Percentiles rank a stretch among this genome's conserved stretches.
Conservation (phyloP, 2,888 invertebrate species). For the Phortica magna region DNA sequence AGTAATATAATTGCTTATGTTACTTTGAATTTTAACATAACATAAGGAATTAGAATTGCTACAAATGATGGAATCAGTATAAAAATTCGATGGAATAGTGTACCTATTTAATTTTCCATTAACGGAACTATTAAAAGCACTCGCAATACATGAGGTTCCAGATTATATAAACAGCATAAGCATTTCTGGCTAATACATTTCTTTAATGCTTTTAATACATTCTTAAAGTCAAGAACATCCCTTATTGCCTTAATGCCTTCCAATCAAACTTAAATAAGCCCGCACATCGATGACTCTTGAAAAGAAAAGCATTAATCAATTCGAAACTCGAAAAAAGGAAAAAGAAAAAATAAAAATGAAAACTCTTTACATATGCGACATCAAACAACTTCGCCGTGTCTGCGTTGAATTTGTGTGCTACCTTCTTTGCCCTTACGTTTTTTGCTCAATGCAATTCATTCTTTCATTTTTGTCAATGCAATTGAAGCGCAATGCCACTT, state of each 20-base stretch:
- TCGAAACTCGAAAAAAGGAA: constrained; percentile 11
- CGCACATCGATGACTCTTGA: background rate
- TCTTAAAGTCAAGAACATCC: background rate
- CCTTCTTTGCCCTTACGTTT: background rate
- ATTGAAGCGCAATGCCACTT: constrained; percentile 46
- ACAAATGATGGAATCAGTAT: no score
- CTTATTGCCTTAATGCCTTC: background rate
- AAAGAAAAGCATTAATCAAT: background rate
- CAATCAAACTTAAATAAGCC: background rate
- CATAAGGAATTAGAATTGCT: no score
- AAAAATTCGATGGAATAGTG: no score
- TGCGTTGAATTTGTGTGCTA: background rate
- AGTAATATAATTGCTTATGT: no score
- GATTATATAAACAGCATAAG: no score
- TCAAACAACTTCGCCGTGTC: background rate
- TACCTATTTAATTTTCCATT: no score
- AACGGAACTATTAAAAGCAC: no score
- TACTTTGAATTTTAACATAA: no score
- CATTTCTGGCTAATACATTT: no score
- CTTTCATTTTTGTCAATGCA: no score
- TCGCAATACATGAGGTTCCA: no score
- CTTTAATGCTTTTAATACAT: background rate
- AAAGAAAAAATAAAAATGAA: no score
- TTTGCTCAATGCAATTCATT: background rate
- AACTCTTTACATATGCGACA: background rate